Evolutionary conservation across 2,113 vertebrate genomes (phyloP).

Genomic region (Natator depressus): DNA sequence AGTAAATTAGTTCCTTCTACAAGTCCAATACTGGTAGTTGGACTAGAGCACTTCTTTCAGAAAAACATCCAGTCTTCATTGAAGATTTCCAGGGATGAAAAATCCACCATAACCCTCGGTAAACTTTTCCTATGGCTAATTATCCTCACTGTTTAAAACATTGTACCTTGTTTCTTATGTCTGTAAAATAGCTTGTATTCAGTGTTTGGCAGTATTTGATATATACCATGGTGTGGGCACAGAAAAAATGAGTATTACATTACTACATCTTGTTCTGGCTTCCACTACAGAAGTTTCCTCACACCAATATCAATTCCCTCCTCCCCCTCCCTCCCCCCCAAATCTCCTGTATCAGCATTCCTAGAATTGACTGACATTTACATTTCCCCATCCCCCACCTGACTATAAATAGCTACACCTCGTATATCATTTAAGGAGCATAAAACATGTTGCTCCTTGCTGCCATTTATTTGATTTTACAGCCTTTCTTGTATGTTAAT

Average conservation of each 20-base stretch:
- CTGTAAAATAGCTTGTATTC: neutral
- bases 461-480: conserved; percentile 66
- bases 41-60: conserved; percentile 3
- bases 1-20: neutral
- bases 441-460: conserved; percentile 56
- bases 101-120: neutral
- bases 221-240: neutral
- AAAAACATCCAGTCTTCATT: neutral
- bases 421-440: conserved; percentile 72
- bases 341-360: conserved; percentile 55
- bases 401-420: conserved; percentile 56
- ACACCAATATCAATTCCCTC: neutral
- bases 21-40: neutral
- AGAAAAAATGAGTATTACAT: conserved; percentile 42
- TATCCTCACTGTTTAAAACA: neutral
- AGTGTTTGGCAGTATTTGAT: neutral
- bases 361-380: conserved; percentile 51
- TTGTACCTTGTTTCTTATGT: neutral
- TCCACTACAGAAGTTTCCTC: conserved; percentile 30
- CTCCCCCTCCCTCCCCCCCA: conserved; percentile 5
- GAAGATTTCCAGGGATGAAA: conserved; percentile 3
- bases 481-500: conserved; percentile 73
- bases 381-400: conserved; percentile 18
- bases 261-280: conserved; percentile 8
- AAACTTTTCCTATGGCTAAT: conserved; percentile 1